Percentiles rank a stretch among this genome's conserved stretches.
phyloP scores from a whole-genome alignment of 2,113 vertebrate species.

The Leucosticte australis region DNA sequence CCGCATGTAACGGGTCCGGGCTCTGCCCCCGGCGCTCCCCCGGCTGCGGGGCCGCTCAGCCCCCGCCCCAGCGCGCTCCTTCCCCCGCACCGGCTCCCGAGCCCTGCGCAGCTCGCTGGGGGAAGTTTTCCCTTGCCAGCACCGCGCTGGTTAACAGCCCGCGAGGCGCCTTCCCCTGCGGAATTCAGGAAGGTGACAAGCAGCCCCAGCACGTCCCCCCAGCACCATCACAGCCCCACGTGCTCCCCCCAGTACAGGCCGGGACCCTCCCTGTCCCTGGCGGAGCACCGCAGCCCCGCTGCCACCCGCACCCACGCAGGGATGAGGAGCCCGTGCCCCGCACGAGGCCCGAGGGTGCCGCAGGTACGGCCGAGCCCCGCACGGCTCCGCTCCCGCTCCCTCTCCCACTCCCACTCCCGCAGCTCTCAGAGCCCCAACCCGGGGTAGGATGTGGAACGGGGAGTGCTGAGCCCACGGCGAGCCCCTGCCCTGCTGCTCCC shows the following conservation, averaged over 20 bases:
- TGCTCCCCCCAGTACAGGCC: fast-evolving
- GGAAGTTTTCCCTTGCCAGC: not conserved
- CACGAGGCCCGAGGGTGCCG: fast-evolving
- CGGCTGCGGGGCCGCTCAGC: not conserved
- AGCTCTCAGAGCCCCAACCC: not conserved
- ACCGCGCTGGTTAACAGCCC: not conserved
- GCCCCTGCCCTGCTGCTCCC: not conserved
- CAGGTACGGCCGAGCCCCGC: not conserved
- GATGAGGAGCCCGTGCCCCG: not conserved
- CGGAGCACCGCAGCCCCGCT: not conserved
- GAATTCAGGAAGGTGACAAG: not conserved
- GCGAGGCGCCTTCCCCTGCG: not conserved
- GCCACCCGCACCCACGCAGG: fast-evolving
- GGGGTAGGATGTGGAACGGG: not conserved
- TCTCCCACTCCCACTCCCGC: not conserved
- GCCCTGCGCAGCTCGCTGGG: not conserved
- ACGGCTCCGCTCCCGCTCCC: not conserved
- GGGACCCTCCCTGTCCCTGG: not conserved
- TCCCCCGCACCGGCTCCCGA: fast-evolving
- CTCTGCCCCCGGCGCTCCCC: not conserved
- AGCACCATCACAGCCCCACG: fast-evolving
- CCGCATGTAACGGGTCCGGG: not conserved
- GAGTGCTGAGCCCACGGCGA: fast-evolving
- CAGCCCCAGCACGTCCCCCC: fast-evolving
- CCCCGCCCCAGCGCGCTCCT: not conserved